Evolutionary conservation across 2,113 vertebrate species (phyloP).

Genomic region (Loxodonta africana): DNA sequence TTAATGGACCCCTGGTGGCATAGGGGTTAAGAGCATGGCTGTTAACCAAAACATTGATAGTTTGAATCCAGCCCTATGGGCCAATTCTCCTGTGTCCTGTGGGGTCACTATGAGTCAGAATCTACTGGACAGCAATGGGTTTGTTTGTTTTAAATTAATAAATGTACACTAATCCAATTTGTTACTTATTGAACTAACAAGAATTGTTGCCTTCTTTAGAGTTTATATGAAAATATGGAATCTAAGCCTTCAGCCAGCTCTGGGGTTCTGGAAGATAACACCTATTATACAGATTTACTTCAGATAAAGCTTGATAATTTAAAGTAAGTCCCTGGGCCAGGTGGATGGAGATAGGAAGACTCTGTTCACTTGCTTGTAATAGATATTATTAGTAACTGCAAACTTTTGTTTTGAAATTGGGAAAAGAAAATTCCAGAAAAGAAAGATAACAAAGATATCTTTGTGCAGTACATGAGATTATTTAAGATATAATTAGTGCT

Average conservation of each 20-base stretch:
- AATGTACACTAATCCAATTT: constrained; percentile 31
- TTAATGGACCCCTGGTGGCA: too few relatives aligned
- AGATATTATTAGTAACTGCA: neutral
- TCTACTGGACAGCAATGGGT: too few relatives aligned
- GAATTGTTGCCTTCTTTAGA: constrained; percentile 76
- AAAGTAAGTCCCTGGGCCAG: constrained; percentile 89
- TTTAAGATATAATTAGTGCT: constrained; percentile 29
- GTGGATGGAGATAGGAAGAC: neutral
- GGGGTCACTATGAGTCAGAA: too few relatives aligned
- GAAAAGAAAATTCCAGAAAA: constrained; percentile 18
- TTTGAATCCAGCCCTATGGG: too few relatives aligned
- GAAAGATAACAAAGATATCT: constrained; percentile 40
- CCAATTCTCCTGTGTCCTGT: too few relatives aligned
- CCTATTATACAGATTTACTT: constrained; percentile 95
- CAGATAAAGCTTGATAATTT: constrained; percentile 94
- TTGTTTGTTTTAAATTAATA: neutral
- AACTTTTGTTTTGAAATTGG: neutral
- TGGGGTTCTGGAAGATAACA: constrained; percentile 87
- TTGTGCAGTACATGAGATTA: constrained; percentile 7
- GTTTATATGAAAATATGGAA: constrained; percentile 86
- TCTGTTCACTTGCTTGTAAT: constrained; percentile 16
- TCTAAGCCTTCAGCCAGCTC: constrained; percentile 69
- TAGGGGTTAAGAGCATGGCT: too few relatives aligned
- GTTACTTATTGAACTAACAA: constrained; percentile 21
- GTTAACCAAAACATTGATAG: too few relatives aligned